A percentile compares a stretch with the other conserved stretches of the same genome.
These are phyloP conservation scores for Scaptodrosophila latifasciaeformis DNA, from an alignment of 2,888 invertebrate species.

Conservation along the genomic window DNA sequence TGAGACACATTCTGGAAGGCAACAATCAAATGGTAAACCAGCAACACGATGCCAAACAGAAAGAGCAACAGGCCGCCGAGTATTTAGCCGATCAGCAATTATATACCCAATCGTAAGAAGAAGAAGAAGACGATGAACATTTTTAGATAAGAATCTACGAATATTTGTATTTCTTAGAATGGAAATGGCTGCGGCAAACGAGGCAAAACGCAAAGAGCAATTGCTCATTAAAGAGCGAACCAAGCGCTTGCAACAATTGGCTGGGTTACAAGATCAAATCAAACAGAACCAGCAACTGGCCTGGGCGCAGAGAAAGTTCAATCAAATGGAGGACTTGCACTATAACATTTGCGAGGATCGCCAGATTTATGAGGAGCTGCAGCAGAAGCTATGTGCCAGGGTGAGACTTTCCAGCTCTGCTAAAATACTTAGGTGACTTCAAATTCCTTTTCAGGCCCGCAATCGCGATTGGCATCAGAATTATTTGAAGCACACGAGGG, in stretches of 20 bases:
- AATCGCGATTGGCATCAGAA: constrained; percentile 36
- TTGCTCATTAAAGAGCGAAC: not conserved
- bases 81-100: constrained; percentile 6
- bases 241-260: constrained; percentile 25
- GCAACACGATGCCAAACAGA: constrained; percentile 10
- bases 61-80: constrained; percentile 2
- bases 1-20: constrained; percentile 17
- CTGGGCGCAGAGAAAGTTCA: not conserved
- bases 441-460: constrained; percentile 14
- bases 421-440: not conserved
- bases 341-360: constrained; percentile 27
- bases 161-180: constrained; percentile 4
- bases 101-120: constrained; percentile 22
- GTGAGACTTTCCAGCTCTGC: constrained; percentile 4
- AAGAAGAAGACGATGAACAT: not conserved
- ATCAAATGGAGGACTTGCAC: constrained; percentile 6
- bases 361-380: constrained; percentile 29
- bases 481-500: constrained; percentile 26
- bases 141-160: not conserved
- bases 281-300: constrained; percentile 12
- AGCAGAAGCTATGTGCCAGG: constrained; percentile 24
- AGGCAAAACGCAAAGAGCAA: constrained; percentile 4
- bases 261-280: constrained; percentile 24
- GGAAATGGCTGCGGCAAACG: constrained; percentile 15
- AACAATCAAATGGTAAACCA: constrained; percentile 21